These are phyloP conservation scores for Enteromius afrohamiltoni DNA, from an alignment of 2,797 vertebrate genomes.

Conservation along the genomic window DNA sequence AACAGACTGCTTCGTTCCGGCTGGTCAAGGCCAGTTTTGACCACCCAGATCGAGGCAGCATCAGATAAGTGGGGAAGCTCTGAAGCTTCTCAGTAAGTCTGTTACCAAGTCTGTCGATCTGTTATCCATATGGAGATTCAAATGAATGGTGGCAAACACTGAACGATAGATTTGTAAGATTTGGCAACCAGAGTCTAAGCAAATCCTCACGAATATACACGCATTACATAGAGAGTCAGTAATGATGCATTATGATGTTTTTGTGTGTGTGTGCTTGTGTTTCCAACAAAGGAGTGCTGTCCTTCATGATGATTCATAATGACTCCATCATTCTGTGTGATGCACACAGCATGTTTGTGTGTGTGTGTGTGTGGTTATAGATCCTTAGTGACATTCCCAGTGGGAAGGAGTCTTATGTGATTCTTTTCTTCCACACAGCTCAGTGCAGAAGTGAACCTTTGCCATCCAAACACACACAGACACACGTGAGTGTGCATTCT, in stretches of 20 bases:
- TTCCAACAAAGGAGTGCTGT: constrained; percentile 19
- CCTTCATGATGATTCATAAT: constrained; percentile 44
- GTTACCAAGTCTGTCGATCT: constrained; percentile 26
- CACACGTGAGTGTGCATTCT: constrained; percentile 34
- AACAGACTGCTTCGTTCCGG: constrained; percentile 47
- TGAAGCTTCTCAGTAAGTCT: constrained; percentile 36
- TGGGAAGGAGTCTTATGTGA: constrained; percentile 74
- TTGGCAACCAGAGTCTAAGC: background rate
- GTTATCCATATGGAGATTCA: constrained; percentile 17
- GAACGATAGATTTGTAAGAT: background rate
- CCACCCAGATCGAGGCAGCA: constrained; percentile 46
- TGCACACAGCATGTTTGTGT: constrained; percentile 31
- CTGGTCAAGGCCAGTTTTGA: constrained; percentile 59
- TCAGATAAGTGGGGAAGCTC: constrained; percentile 35
- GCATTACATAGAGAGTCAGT: constrained; percentile 48
- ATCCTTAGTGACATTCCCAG: constrained; percentile 77
- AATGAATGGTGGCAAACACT: background rate
- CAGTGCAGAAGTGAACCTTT: constrained; percentile 45
- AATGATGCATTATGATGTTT: constrained; percentile 59
- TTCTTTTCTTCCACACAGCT: constrained; percentile 54
- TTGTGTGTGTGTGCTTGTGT: constrained; percentile 45
- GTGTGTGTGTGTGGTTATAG: constrained; percentile 56
- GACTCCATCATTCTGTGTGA: constrained; percentile 23
- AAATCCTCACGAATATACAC: background rate
- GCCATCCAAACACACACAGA: constrained; percentile 33